A percentile compares a stretch with the other conserved stretches of the same genome.
Evolutionary conservation across 1,140 invertebrate genomes (phyloP).

Genomic region (Cardiocondyla obscurior): DNA sequence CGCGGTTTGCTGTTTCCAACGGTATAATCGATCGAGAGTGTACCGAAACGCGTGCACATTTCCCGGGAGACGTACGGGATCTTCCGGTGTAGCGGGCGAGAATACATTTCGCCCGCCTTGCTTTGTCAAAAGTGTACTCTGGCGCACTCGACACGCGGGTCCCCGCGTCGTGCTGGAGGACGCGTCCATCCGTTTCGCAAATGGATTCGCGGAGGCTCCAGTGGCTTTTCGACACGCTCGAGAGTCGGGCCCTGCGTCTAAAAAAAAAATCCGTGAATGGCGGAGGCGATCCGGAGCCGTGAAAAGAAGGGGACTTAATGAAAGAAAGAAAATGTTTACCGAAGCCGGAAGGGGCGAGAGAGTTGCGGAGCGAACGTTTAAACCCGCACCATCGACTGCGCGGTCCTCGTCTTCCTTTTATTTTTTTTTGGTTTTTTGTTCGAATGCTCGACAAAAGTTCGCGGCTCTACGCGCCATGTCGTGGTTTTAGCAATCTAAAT

Average conservation of each 20-base stretch:
- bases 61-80: neutral
- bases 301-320: conserved; percentile 63
- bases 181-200: conserved; percentile 59
- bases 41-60: neutral
- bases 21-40: conserved; percentile 5
- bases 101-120: conserved; percentile 21
- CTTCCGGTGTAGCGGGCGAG: neutral
- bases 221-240: conserved; percentile 66
- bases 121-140: conserved; percentile 26
- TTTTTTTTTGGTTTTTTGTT: too few relatives aligned
- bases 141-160: neutral
- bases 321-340: conserved; percentile 70
- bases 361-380: neutral
- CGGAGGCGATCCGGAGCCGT: conserved; percentile 51
- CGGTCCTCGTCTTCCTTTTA: neutral
- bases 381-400: neutral
- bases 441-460: conserved; percentile 16
- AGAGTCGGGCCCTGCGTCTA: conserved; percentile 5
- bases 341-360: conserved; percentile 4
- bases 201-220: conserved; percentile 64
- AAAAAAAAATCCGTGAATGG: conserved; percentile 61
- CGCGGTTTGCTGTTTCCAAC: neutral
- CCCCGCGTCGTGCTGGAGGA: conserved; percentile 2
- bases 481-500: neutral
- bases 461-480: neutral